These are phyloP conservation scores for Meleagris gallopavo DNA, from an alignment of 2,113 vertebrate species.

Conservation along the genomic window DNA sequence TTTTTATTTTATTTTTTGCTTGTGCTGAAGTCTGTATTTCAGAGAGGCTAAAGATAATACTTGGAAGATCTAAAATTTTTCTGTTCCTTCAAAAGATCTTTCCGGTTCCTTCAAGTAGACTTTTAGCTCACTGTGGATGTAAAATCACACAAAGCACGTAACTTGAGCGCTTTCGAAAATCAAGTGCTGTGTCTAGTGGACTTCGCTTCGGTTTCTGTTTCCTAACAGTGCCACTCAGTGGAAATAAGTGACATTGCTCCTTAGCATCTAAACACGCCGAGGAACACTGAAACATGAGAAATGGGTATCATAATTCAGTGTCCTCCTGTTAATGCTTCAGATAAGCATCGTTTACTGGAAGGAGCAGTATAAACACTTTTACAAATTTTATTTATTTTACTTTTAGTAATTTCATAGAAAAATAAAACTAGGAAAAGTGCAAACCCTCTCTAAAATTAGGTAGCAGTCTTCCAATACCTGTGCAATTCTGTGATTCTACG, in stretches of 20 bases:
- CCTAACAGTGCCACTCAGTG: not conserved
- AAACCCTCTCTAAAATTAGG: not conserved
- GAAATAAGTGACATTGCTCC: not conserved
- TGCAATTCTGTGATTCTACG: too few species aligned
- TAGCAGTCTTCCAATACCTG: not conserved
- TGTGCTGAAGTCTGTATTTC: not conserved
- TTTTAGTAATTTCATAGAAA: not conserved
- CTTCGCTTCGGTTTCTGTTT: not conserved
- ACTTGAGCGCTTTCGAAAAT: too few species aligned
- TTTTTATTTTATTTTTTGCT: too few species aligned
- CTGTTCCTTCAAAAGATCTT: not conserved
- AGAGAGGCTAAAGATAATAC: not conserved
- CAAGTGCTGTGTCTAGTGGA: accelerated
- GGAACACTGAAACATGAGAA: not conserved
- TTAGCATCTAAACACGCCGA: not conserved
- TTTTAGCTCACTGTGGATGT: accelerated
- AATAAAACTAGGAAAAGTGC: not conserved
- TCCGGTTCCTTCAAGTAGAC: not conserved
- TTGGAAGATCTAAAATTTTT: too few species aligned
- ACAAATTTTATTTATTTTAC: not conserved
- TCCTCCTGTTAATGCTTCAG: not conserved
- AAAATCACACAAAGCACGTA: too few species aligned
- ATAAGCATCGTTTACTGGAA: not conserved
- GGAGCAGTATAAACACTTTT: not conserved
- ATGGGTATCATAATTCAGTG: not conserved